Evolutionary conservation across 2,797 vertebrate genomes (phyloP).

Genomic region (Labroides dimidiatus): DNA sequence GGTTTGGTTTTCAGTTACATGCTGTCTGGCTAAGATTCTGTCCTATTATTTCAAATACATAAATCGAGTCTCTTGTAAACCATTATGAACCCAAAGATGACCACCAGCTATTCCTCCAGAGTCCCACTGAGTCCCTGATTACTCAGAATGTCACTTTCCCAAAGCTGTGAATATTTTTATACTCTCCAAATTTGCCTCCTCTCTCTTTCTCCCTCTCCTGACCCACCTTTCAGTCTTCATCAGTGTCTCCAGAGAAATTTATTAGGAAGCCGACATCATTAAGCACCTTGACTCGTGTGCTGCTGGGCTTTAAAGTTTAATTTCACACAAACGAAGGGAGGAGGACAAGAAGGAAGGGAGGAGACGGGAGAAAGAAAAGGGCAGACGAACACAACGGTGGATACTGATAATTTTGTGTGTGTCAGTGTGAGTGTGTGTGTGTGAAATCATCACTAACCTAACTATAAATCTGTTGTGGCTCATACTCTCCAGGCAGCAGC

Average conservation of each 20-base stretch:
- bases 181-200: constrained; percentile 5
- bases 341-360: constrained; percentile 19
- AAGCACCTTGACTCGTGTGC: constrained; percentile 62
- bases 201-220: not conserved
- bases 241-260: constrained; percentile 53
- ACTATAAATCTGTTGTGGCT: constrained; percentile 23
- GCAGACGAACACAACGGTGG: constrained; percentile 38
- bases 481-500: not conserved
- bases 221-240: constrained; percentile 31
- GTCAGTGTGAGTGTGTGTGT: not conserved
- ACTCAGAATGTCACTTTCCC: constrained; percentile 1
- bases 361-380: constrained; percentile 6
- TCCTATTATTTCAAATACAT: not conserved
- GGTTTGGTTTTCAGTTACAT: not conserved
- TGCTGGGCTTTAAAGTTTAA: constrained; percentile 65
- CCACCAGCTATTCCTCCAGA: not conserved
- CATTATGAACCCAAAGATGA: not conserved
- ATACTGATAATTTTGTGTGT: constrained; percentile 43
- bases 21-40: not conserved
- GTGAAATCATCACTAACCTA: constrained; percentile 18
- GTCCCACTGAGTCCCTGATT: not conserved
- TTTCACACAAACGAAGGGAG: constrained; percentile 63
- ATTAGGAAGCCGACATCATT: constrained; percentile 60
- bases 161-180: constrained; percentile 3
- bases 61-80: not conserved